Evolutionary conservation across 2,888 invertebrate species (phyloP), one percentile per base, ranked within the genome.

Genomic region (Nysson spinosus): DNA sequence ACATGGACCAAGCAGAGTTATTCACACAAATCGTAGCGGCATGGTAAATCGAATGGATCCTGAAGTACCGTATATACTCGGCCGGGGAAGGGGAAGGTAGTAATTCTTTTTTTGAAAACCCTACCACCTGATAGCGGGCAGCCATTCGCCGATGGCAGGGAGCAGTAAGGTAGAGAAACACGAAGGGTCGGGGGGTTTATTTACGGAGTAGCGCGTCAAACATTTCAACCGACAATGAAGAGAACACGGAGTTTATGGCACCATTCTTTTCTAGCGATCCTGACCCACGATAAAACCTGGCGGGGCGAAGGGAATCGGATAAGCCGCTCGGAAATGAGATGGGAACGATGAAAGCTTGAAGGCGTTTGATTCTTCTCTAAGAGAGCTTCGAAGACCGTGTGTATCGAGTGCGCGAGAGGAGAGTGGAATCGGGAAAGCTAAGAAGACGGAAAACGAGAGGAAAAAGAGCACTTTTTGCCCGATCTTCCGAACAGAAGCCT

Each of bases 281-380:
- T 26, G 49, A 42, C 34, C 26, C 16, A 11, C 47, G 65, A 69
- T 70, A 68, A 70, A 68, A 54, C 39, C 35, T 7, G 43, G 16
- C 20, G 47, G 46, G 14, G 17, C 22, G 11, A 30, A 12, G 43
- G 32, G 47, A 51, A 74, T 68, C 65, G 65, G 67, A 74, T 69
- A 67, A 69, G 71, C 56, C 60, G 35, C 22, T 49, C 43, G 69
- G 61, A 69, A 71, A 75, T 71, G 68, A 72, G 67, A 74, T 64
- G 65, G 58, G 61, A 67, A 51, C 65, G 69, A 69, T 54, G 72
- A 63, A 72, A 66, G 63, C 54, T 16, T 40, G 65, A 58, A 62
- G 65, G 51, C 66, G 69, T 65, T 63, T 69, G 66, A 68, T 65
- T 61, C 42, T 40, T 54, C 12, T 30, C 35, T 24, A n/a, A 26